Evolutionary conservation across 2,797 vertebrate genomes (phyloP), one percentile per base, ranked within the genome.

Genomic region (Cheracebus regulus): DNA sequence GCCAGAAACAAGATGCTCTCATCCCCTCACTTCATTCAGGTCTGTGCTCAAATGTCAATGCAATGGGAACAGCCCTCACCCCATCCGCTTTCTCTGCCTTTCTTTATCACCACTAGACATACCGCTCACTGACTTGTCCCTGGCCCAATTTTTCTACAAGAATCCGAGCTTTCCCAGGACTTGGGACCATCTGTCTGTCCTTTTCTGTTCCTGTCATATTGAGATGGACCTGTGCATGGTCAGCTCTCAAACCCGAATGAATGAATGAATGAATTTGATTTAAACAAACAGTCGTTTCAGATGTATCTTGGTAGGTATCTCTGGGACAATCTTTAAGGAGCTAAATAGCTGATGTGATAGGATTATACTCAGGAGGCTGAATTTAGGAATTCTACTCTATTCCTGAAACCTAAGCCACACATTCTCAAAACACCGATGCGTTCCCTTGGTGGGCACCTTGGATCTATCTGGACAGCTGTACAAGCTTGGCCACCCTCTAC

Each of bases 81-180:
- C 55, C 36, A 7, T 7, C 12, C 12, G 70, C 41, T 50, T 28
- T 1, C 39, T 26, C 30, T 13, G 46, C 20, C 24, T 73, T 36
- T 20, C 50, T 39, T 67, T n/a, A 24, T 46, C 67, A 44, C 14
- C 57, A 11, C 9, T 7, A 19, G 57, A 72, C 13, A 13, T 0
- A 78, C 9, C 1, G 1, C 0, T 4, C 17, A 15, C 10, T 20
- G 1, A 8, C 5, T 36, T 13, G 2, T 36, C 22, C 52, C 48
- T 1, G 24, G 58, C 19, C 72, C 1, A 36, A 30, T 22, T n/a
- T 11, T 36, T 57, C 58, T 57, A 50, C 0, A 24, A 30, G 26
- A 50, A 67, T 0, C 10, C 0, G 17, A 58, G 58, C 64, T 7
- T 24, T 2, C 2, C 0, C n/a, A 44, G 20, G 52, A 9, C n/a